Evolutionary conservation across 2,113 vertebrate species (phyloP).

Genomic region (Burhinus bistriatus): DNA sequence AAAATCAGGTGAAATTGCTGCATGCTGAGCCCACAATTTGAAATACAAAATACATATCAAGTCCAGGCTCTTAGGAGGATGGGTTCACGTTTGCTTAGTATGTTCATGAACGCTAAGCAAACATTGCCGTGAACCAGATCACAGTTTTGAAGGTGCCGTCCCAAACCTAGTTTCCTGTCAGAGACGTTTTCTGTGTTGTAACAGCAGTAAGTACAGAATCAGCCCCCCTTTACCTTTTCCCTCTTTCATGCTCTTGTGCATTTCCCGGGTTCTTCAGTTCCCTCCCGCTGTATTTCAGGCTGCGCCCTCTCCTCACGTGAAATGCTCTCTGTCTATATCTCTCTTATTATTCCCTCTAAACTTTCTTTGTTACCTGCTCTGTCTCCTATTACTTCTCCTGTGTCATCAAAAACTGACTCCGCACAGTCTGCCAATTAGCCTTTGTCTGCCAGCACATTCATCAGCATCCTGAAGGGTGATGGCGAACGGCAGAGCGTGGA

Average conservation of each 20-base stretch:
- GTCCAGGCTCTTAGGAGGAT: background rate
- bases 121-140: background rate
- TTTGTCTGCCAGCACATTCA: constrained; percentile 67
- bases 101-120: background rate
- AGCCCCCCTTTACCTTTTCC: background rate
- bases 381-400: constrained; percentile 70
- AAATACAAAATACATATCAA: background rate
- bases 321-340: background rate
- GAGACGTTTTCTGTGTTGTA: background rate
- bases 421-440: constrained; percentile 72
- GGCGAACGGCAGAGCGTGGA: constrained; percentile 20
- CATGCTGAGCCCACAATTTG: accelerated
- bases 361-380: constrained; percentile 73
- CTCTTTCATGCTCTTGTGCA: background rate
- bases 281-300: background rate
- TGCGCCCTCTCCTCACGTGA: background rate
- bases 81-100: background rate
- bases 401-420: constrained; percentile 73
- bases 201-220: background rate
- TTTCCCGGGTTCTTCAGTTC: background rate
- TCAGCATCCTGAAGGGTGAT: constrained; percentile 38
- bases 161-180: background rate
- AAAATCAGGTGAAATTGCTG: background rate
- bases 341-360: constrained; percentile 68
- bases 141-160: background rate